These are phyloP conservation scores for Sorex maritimensis DNA, from an alignment of 2,797 vertebrate species.

Conservation along the genomic window DNA sequence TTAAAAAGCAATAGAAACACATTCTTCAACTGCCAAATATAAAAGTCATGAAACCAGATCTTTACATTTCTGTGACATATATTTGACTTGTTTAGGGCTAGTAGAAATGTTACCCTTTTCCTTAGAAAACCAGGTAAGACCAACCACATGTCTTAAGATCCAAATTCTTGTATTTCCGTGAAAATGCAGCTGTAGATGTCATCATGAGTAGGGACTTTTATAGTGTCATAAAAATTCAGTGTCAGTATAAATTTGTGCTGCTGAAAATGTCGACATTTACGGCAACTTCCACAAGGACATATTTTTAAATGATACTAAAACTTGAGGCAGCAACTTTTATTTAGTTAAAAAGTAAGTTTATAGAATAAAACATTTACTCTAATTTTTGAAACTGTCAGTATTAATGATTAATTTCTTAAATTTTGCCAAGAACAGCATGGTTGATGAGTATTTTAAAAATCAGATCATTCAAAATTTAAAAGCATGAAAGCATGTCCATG, in stretches of 20 bases:
- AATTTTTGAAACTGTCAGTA: conserved; percentile 64
- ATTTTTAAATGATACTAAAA: conserved; percentile 90
- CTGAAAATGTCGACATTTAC: conserved; percentile 91
- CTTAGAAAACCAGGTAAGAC: conserved; percentile 76
- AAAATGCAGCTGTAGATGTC: conserved; percentile 90
- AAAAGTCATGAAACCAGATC: conserved; percentile 68
- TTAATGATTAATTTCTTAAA: conserved; percentile 67
- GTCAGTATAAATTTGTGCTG: conserved; percentile 91
- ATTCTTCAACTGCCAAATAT: conserved; percentile 44
- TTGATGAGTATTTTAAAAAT: conserved; percentile 68
- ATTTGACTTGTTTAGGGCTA: conserved; percentile 57
- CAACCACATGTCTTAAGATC: conserved; percentile 82
- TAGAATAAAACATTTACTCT: conserved; percentile 87
- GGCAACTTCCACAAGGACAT: conserved; percentile 90
- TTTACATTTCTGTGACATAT: conserved; percentile 66
- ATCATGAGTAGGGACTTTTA: conserved; percentile 90
- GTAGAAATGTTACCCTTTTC: conserved; percentile 60
- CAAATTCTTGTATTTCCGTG: conserved; percentile 89
- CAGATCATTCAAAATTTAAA: conserved; percentile 72
- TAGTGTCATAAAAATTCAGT: conserved; percentile 91
- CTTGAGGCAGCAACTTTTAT: conserved; percentile 90
- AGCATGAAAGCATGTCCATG: conserved; percentile 70
- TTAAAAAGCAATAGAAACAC: conserved; percentile 56
- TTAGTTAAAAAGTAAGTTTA: conserved; percentile 89
- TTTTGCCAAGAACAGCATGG: conserved; percentile 54